These are phyloP conservation scores for Dipodomys stephensi DNA, from an alignment of 2,113 vertebrate genomes.

Conservation along the genomic window DNA sequence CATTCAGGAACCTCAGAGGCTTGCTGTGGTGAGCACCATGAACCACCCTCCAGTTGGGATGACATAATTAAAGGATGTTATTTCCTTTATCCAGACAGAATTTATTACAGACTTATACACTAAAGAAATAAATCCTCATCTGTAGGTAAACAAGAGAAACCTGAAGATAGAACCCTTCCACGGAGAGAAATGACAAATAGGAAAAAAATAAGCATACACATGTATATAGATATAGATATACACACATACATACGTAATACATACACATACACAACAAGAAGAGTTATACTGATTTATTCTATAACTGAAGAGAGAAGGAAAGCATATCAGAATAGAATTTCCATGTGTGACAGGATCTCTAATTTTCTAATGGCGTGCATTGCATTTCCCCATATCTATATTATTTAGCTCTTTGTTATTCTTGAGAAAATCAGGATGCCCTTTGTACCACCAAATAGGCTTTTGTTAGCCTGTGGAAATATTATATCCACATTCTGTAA, in stretches of 20 bases:
- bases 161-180: not conserved
- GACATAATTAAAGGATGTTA: slow-evolving; percentile 38
- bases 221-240: no score
- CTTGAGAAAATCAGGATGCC: slow-evolving; percentile 25
- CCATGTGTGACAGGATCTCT: not conserved
- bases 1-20: not conserved
- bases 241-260: no score
- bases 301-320: not conserved
- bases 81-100: not conserved
- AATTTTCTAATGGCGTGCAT: not conserved
- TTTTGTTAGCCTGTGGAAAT: slow-evolving; percentile 13
- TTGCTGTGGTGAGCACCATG: slow-evolving; percentile 30
- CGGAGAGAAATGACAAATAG: not conserved
- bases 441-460: not conserved
- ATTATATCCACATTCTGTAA: slow-evolving; percentile 11
- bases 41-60: not conserved
- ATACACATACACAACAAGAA: not conserved
- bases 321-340: not conserved
- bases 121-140: not conserved
- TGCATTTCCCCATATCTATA: not conserved
- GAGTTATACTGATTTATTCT: not conserved
- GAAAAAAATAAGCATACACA: not conserved
- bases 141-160: not conserved
- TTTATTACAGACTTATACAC: not conserved
- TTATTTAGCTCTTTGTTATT: not conserved